Base-by-base conservation (phyloP, 2,888 invertebrate genomes). In the Rotaria sp. region DNA sequence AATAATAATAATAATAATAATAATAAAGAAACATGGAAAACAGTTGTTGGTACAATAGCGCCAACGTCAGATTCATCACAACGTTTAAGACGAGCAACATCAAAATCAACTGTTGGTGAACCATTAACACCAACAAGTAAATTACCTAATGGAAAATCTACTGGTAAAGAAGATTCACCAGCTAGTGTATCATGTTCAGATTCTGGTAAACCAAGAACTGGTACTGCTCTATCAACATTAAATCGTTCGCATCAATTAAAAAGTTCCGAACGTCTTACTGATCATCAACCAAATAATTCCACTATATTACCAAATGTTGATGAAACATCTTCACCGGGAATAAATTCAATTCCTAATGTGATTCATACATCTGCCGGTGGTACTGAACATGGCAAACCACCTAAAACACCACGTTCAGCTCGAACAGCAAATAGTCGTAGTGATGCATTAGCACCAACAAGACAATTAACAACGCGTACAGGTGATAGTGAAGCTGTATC, bases 401-500 rank as follows among this genome's bases (percentile, higher is more conserved):
- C 80, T 4, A 80, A 80, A 80, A 80, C 80, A 45, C 80, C 80
- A 80, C 80, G 80, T 45, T 80, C 80, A 1, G n/a, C 41, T n/a
- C 41, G 80, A 41, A 45, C 80, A 80, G 38, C 80, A 3, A 80
- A 41, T n/a, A 80, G 80, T 80, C 30, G 84, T 35, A 52, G 84
- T 52, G 84, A 52, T 48, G 52, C 52, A 21, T 5, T 35, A 35
- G 48, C n/a, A 86, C 67, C 50, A 26, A 1, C 45, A 75, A 48
- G 41, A 50, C 38, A 11, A 75, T 50, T 11, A 59, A 84, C 24
- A 67, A 52, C 57, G 41, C 38, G 21, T 45, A 41, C 67, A 26
- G 45, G 85, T 41, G 86, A 86, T 50, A 86, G 86, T 50, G 86
- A 86, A 85, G 86, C 86, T 5, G 45, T 75, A 15, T 86, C 86